Conservation (phyloP, 2,797 vertebrate species). For the Intellagama lesueurii region DNA sequence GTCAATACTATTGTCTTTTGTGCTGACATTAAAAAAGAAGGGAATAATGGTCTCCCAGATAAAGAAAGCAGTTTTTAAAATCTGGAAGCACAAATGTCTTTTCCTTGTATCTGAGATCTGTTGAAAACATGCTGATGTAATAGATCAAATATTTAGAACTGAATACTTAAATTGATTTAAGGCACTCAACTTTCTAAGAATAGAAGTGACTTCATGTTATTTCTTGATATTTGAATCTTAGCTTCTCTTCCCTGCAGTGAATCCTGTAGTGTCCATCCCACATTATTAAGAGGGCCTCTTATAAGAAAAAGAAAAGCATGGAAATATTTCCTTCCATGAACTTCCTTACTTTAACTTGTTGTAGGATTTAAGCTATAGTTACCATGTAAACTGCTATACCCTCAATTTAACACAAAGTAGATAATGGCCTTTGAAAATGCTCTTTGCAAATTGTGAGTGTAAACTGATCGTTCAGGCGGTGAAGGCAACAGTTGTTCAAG, state of each 20-base stretch:
- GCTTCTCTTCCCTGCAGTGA: too few species aligned
- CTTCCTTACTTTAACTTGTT: background rate
- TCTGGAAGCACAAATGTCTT: too few species aligned
- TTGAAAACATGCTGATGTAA: slow-evolving; percentile 1
- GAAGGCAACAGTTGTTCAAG: background rate
- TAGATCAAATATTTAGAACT: background rate
- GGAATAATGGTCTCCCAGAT: too few species aligned
- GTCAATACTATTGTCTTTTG: too few species aligned
- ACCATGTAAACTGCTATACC: background rate
- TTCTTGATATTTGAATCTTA: background rate
- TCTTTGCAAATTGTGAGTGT: background rate
- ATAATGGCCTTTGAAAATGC: background rate
- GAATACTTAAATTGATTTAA: background rate
- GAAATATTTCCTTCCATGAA: background rate
- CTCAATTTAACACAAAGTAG: background rate
- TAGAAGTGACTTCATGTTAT: background rate
- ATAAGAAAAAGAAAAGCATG: background rate
- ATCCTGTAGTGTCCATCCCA: background rate
- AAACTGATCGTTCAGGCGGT: background rate
- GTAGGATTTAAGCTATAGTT: background rate
- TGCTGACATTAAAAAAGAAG: too few species aligned
- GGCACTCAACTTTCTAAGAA: background rate
- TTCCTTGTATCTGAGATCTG: background rate
- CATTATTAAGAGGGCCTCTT: background rate
- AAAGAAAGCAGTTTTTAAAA: too few species aligned